These are phyloP conservation scores for Dicerorhinus sumatrensis DNA, from an alignment of 2,113 vertebrate genomes.

Conservation along the genomic window DNA sequence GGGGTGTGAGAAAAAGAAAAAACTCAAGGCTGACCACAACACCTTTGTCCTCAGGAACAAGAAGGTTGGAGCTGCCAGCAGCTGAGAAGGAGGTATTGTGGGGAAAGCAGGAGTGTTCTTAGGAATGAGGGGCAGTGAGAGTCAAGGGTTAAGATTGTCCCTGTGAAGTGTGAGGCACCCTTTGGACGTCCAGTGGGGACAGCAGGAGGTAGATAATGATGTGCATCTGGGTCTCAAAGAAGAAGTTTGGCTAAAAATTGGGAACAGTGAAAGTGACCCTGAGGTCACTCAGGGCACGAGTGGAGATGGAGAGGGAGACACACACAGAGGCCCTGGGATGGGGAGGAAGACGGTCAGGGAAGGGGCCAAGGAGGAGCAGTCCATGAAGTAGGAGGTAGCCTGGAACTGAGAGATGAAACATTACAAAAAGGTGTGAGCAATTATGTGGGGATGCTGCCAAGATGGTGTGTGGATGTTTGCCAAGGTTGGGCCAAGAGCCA, in stretches of 20 bases:
- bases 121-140: too few relatives aligned
- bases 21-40: neutral
- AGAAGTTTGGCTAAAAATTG: neutral
- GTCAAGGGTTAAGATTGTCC: neutral
- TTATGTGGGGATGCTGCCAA: neutral
- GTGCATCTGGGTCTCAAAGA: neutral
- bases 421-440: rapidly evolving
- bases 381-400: neutral
- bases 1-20: neutral
- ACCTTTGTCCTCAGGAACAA: neutral
- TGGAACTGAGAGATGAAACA: neutral
- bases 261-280: too few relatives aligned
- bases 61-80: too few relatives aligned
- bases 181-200: too few relatives aligned
- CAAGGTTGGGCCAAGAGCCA: rapidly evolving
- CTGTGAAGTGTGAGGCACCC: rapidly evolving
- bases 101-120: neutral
- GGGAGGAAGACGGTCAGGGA: rapidly evolving
- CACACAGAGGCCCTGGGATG: neutral
- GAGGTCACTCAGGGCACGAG: neutral
- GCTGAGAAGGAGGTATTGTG: rapidly evolving
- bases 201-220: rapidly evolving
- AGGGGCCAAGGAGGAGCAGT: neutral
- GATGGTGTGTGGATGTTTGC: neutral
- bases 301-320: neutral